A percentile compares a stretch with the other conserved stretches of the same genome.
These are phyloP conservation scores for Platycheirus albimanus DNA, from an alignment of 2,888 invertebrate genomes.

Conservation along the genomic window DNA sequence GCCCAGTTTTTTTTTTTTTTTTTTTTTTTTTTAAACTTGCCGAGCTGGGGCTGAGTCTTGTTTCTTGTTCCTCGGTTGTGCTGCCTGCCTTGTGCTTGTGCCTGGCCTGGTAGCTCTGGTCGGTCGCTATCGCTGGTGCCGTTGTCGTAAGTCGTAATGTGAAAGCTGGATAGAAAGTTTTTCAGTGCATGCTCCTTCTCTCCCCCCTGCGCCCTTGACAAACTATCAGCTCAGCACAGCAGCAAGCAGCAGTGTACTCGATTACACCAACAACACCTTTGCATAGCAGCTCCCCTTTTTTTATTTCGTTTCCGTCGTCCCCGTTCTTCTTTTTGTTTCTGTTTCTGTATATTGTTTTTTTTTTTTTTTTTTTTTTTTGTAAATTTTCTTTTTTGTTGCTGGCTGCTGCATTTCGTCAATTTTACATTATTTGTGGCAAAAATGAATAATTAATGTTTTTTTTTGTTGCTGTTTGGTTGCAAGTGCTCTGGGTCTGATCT, in stretches of 20 bases:
- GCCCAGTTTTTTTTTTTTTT: constrained; percentile 45
- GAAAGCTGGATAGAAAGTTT: constrained; percentile 74
- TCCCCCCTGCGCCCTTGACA: constrained; percentile 20
- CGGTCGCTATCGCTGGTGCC: constrained; percentile 15
- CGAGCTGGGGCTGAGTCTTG: too few species aligned
- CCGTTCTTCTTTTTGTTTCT: too few species aligned
- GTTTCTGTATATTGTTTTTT: constrained; percentile 36
- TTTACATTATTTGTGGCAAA: constrained; percentile 67
- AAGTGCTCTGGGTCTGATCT: too few species aligned
- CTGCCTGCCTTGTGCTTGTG: constrained; percentile 6
- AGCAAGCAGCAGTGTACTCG: too few species aligned
- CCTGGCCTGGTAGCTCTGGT: constrained; percentile 8
- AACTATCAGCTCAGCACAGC: constrained; percentile 29
- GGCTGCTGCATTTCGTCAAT: constrained; percentile 49
- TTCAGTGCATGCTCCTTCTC: constrained; percentile 64
- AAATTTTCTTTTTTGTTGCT: constrained; percentile 24
- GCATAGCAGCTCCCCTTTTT: constrained; percentile 34
- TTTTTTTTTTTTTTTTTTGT: constrained; percentile 25
- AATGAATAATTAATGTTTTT: constrained; percentile 73
- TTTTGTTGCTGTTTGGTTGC: constrained; percentile 50
- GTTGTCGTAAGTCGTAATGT: constrained; percentile 70
- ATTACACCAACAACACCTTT: constrained; percentile 64
- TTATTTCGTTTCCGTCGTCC: constrained; percentile 28
- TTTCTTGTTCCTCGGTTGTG: neutral
- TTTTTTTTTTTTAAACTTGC: too few species aligned